Evolutionary conservation across 2,888 invertebrate genomes (phyloP).

Genomic region (Rhynchonema sp.): DNA sequence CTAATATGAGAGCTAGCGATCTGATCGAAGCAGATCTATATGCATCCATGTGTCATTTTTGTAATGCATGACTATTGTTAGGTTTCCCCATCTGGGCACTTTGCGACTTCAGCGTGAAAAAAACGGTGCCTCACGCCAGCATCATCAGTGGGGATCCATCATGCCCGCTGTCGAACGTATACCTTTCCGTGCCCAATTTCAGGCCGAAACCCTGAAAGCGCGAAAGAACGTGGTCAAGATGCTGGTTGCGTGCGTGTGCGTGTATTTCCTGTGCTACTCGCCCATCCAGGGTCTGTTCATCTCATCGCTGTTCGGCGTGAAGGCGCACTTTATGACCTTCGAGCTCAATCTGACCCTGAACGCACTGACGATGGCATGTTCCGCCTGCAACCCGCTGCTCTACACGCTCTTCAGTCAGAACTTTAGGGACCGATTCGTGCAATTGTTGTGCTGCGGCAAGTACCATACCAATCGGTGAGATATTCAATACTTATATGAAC

Average conservation of each 20-base stretch:
- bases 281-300: constrained; percentile 26
- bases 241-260: constrained; percentile 32
- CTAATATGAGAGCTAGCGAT: too few species aligned
- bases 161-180: too few species aligned
- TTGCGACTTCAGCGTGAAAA: too few species aligned
- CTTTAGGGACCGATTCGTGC: background rate
- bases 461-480: too few species aligned
- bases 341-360: constrained; percentile 19
- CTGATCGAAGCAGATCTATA: too few species aligned
- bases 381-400: constrained; percentile 22
- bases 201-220: background rate
- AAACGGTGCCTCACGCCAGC: too few species aligned
- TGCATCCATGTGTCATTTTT: too few species aligned
- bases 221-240: constrained; percentile 32
- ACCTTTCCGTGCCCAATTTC: too few species aligned
- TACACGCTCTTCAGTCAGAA: constrained; percentile 17
- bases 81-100: too few species aligned
- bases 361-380: constrained; percentile 21
- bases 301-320: background rate
- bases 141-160: too few species aligned
- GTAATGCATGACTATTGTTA: too few species aligned
- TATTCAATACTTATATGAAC: too few species aligned
- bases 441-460: background rate
- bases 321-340: background rate
- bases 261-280: constrained; percentile 35